phyloP scores from a whole-genome alignment of 2,888 invertebrate genomes.

The Brenthis ino region DNA sequence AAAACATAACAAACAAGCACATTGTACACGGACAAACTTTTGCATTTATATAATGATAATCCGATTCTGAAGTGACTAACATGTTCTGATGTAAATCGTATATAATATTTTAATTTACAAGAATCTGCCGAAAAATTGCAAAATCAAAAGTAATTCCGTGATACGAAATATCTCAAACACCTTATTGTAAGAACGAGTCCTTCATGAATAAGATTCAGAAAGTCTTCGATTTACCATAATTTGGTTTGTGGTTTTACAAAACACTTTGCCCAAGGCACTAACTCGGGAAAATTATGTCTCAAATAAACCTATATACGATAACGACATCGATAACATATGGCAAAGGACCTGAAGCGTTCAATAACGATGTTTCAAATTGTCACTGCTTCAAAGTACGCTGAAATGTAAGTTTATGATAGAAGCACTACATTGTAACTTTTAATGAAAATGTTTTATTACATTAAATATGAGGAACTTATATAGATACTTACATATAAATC shows the following conservation, averaged over 20 bases:
- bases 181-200: not conserved
- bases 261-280: constrained; percentile 30
- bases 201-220: constrained; percentile 5
- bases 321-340: constrained; percentile 46
- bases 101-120: too few relatives aligned
- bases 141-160: too few relatives aligned
- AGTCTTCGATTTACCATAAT: constrained; percentile 12
- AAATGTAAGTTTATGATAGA: constrained; percentile 18
- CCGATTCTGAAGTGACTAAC: too few relatives aligned
- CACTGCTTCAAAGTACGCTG: constrained; percentile 13
- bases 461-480: not conserved
- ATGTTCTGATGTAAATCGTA: too few relatives aligned
- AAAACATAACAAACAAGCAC: too few relatives aligned
- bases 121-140: too few relatives aligned
- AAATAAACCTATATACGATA: constrained; percentile 37
- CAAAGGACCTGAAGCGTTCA: constrained; percentile 30
- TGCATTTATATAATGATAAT: too few relatives aligned
- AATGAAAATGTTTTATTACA: constrained; percentile 6
- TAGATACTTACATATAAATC: not conserved
- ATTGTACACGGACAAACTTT: too few relatives aligned
- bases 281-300: constrained; percentile 30
- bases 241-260: constrained; percentile 34
- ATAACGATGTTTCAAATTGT: constrained; percentile 27
- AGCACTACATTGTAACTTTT: constrained; percentile 14
- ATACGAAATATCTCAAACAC: not conserved